Percentiles rank a stretch among this genome's conserved stretches.
These are phyloP conservation scores for Drosophila paulistorum DNA, from an alignment of 1,140 invertebrate genomes.

Conservation along the genomic window DNA sequence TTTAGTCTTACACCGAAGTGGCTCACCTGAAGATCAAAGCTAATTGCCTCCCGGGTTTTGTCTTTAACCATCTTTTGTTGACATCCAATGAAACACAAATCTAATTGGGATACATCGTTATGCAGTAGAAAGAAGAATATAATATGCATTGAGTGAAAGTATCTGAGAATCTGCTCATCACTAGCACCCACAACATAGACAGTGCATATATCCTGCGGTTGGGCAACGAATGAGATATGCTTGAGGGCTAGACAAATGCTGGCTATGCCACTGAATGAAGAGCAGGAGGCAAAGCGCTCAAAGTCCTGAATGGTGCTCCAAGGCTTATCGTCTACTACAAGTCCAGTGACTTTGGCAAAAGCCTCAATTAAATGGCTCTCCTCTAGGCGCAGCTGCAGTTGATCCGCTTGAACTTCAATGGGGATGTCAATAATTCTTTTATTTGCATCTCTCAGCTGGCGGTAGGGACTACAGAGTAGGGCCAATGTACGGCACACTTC, in stretches of 20 bases:
- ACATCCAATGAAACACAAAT: slow-evolving; percentile 60
- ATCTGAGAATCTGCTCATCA: slow-evolving; percentile 40
- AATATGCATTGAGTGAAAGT: slow-evolving; percentile 58
- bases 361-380: slow-evolving; percentile 35
- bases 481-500: slow-evolving; percentile 44
- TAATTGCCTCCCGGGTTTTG: neutral
- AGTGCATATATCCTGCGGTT: slow-evolving; percentile 1
- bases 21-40: slow-evolving; percentile 8
- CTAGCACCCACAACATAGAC: slow-evolving; percentile 58
- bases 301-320: slow-evolving; percentile 36
- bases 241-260: slow-evolving; percentile 48
- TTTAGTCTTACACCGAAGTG: too few species aligned
- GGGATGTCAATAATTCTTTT: slow-evolving; percentile 1
- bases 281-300: slow-evolving; percentile 43
- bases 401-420: neutral
- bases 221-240: slow-evolving; percentile 7
- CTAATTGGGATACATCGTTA: slow-evolving; percentile 34
- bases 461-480: slow-evolving; percentile 46
- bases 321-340: slow-evolving; percentile 21
- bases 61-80: neutral
- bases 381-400: neutral
- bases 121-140: slow-evolving; percentile 61
- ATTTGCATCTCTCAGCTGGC: slow-evolving; percentile 13
- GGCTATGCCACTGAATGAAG: slow-evolving; percentile 62
- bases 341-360: slow-evolving; percentile 29